phyloP scores from a whole-genome alignment of 2,113 vertebrate species.

The Ctenomys sociabilis region DNA sequence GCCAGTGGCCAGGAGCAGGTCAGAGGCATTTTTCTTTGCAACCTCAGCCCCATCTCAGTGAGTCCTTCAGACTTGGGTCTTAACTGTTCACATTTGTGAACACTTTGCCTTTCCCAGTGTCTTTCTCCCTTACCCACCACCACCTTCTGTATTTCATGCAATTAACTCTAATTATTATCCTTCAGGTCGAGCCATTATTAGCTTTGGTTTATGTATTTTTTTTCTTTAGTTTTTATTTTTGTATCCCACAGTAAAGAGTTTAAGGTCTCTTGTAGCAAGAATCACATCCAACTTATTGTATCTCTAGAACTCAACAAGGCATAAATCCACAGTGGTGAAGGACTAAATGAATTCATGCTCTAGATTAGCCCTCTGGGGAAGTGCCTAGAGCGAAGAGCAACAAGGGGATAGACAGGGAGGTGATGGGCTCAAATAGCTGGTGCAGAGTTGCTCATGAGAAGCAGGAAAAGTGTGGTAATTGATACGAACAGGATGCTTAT shows the following conservation, averaged over 20 bases:
- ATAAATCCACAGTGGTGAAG: not conserved
- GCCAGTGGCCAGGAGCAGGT: not conserved
- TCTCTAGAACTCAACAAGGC: conserved; percentile 8
- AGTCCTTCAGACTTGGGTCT: not conserved
- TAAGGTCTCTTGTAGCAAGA: not conserved
- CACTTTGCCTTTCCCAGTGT: not conserved
- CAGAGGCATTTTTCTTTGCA: not conserved
- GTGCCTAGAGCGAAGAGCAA: not conserved
- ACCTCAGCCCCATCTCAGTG: not conserved
- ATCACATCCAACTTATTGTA: not conserved
- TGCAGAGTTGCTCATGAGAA: not conserved
- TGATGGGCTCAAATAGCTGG: not conserved
- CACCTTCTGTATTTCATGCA: not conserved
- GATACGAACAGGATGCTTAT: not conserved
- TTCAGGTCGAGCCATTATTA: not conserved
- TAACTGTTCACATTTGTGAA: not conserved
- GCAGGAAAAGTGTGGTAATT: not conserved
- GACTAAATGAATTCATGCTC: not conserved
- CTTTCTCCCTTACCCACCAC: not conserved
- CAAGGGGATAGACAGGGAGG: not conserved
- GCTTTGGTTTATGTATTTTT: not conserved
- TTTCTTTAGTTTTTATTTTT: not conserved
- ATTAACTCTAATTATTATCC: not conserved
- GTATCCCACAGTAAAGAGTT: not conserved
- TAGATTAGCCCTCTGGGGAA: not conserved